phyloP scores from a whole-genome alignment of 2,113 vertebrate species.

The Hypomesus transpacificus region DNA sequence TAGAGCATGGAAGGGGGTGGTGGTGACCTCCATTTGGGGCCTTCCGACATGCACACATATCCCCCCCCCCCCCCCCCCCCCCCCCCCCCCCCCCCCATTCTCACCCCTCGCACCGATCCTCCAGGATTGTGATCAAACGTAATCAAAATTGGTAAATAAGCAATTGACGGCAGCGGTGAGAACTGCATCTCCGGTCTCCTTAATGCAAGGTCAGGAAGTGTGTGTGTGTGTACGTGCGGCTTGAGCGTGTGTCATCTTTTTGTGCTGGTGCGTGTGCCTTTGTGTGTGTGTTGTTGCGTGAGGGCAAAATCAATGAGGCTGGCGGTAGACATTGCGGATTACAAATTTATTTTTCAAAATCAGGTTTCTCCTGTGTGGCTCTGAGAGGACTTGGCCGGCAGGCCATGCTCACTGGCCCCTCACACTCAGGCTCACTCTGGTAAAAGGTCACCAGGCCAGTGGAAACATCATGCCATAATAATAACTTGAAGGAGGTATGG shows the following conservation, averaged over 20 bases:
- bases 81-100: background rate
- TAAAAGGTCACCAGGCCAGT: constrained; percentile 63
- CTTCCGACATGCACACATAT: no score
- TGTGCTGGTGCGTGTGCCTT: background rate
- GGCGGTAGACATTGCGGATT: constrained; percentile 6
- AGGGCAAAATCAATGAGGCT: constrained; percentile 7
- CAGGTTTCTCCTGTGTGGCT: background rate
- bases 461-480: constrained; percentile 64
- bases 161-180: constrained; percentile 8
- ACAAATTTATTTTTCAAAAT: constrained; percentile 11
- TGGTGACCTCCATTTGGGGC: background rate
- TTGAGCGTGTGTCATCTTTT: background rate
- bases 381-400: background rate
- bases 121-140: background rate
- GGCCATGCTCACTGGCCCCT: constrained; percentile 41
- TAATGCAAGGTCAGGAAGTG: constrained; percentile 13
- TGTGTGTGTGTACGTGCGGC: background rate
- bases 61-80: background rate
- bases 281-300: background rate
- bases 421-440: constrained; percentile 48
- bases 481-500: constrained; percentile 60
- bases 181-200: background rate
- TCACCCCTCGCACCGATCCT: background rate
- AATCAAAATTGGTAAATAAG: constrained; percentile 1
- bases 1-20: background rate